Base-by-base conservation (phyloP, 2,797 vertebrate species). In the Eremophila alpestris region DNA sequence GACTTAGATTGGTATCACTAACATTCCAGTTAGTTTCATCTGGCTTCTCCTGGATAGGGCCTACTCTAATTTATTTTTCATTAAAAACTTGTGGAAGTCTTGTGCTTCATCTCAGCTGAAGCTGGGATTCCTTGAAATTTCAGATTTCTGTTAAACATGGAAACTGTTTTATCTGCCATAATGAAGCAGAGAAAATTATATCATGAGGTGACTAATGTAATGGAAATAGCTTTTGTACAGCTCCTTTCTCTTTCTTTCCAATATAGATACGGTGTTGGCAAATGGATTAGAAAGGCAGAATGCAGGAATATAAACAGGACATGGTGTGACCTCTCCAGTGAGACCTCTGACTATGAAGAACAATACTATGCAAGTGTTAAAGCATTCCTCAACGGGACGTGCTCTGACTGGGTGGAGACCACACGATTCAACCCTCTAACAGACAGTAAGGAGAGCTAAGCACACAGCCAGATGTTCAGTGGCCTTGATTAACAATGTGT, bases 301-400 rank as follows among this genome's bases (percentile, higher is more conserved):
- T 98, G 98, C 92, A 96, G 45, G 86, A 96, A 97, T 67, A 97
- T 98, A 89, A 97, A 48, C 69, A 97, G 88, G 82, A 98, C 97
- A 5, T 97, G 91, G 96, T 98, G 98, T 89, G 98, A 98, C 89
- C 97, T 98, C 85, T 98, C 98, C 64, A 89, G 43, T 64, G 98
- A 98, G 90, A 98, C 98, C 12, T 96, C 94, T 45, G 93, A 98
- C 90, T 94, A 97, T 0, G 96, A 97, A 41, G 96, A 97, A 6
- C 96, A 98, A 22, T 98, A 98, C 62, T 97, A 98, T 7, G 98
- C 94, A 2, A 98, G 95, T 5, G 98, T 98, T 41, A 98, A 96
- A 94, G 97, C 97, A 45, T 94, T 94, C 62, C 86, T 91, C 52
- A 84, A 94, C 76, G 94, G 93, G 24, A 95, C 60, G 27, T 97